A percentile compares a stretch with the other conserved stretches of the same genome.
Evolutionary conservation across 2,797 vertebrate genomes (phyloP).

Genomic region (Orestias chungarensis): DNA sequence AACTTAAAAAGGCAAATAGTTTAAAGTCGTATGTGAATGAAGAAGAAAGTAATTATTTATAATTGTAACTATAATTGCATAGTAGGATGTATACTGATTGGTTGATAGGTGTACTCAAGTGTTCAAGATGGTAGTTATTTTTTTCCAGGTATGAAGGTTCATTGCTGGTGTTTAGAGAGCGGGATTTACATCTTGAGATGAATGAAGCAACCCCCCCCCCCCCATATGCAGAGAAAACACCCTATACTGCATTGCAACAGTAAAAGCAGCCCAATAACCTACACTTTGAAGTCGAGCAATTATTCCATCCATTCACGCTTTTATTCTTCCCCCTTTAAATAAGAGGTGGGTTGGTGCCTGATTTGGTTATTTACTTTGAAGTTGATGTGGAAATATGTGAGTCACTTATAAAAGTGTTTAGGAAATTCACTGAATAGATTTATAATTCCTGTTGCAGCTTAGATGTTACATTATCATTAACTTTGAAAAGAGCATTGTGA

Average conservation of each 20-base stretch:
- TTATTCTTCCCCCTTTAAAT: conserved; percentile 62
- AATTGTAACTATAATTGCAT: not conserved
- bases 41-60: not conserved
- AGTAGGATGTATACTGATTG: not conserved
- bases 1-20: not conserved
- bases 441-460: too few relatives aligned
- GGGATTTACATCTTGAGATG: conserved; percentile 57
- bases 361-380: conserved; percentile 65
- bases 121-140: not conserved
- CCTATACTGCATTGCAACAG: conserved; percentile 57
- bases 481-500: conserved; percentile 35
- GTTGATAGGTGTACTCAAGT: not conserved
- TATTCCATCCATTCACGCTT: conserved; percentile 68
- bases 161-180: conserved; percentile 32
- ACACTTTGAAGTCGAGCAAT: conserved; percentile 75
- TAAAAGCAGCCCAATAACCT: conserved; percentile 69
- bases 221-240: conserved; percentile 59
- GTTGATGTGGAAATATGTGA: conserved; percentile 67
- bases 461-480: conserved; percentile 28
- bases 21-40: too few relatives aligned
- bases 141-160: conserved; percentile 37
- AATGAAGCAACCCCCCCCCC: conserved; percentile 41
- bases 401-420: conserved; percentile 41
- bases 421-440: too few relatives aligned
- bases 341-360: conserved; percentile 44